Base-by-base conservation (phyloP, 2,113 vertebrate genomes). In the Benitochromis conjunctus region DNA sequence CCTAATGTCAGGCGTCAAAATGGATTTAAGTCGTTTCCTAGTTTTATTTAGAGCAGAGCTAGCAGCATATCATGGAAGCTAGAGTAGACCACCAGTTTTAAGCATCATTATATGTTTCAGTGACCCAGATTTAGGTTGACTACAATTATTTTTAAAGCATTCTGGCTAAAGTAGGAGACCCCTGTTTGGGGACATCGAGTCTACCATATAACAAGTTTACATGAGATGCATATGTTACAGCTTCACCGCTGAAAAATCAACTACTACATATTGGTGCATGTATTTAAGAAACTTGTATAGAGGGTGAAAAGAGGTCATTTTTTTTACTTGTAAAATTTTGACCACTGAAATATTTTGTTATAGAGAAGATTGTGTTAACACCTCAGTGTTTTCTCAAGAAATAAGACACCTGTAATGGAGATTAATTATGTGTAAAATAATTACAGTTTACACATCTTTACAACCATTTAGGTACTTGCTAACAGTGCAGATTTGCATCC, bases 401-500 rank as follows among this genome's bases (percentile, higher is more conserved):
- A 71, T 29, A 29, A 71, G 69, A 29, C 46, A 29, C 24, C 18
- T 51, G 16, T 5, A 31, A 51, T 76, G 16, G 9, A 51, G 43
- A 31, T 76, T 51, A 76, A 46, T 12, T 74, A 74, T 19, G 43
- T 19, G 43, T 51, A 29, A 76, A 51, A 31, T 76, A 51, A 76
- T 76, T 76, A 29, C 69, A 76, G 69, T 31, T 76, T 76, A 51
- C 24, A 76, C 12, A 51, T 19, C 43, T 76, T 87, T 86, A 80
- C 29, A 86, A 18, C 55, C n/a, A 69, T 79, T 83, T 55, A 81
- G 48, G 6, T 82, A 41, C 62, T 36, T 86, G 66, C 81, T 79
- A 86, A 88, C 6, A 57, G 57, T 76, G 78, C 84, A 85, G 48
- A 54, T 81, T 60, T 88, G 58, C 82, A 82, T 87, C 43, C 41